These are phyloP conservation scores for Apoderus coryli DNA, from an alignment of 2,888 invertebrate genomes.

Conservation along the genomic window DNA sequence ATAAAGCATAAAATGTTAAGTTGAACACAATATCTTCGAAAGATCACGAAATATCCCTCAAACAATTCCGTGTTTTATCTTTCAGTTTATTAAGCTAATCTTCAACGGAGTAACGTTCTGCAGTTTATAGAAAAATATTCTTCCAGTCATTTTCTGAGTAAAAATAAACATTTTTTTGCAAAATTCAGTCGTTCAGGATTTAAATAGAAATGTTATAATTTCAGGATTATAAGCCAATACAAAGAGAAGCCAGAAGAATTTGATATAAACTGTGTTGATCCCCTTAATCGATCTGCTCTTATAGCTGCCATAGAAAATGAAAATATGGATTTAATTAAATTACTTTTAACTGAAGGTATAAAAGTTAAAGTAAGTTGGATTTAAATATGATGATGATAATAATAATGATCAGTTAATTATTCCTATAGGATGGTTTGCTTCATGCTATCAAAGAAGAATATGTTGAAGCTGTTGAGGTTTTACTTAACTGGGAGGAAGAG, in stretches of 20 bases:
- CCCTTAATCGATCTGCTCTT: conserved; percentile 82
- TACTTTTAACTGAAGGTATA: conserved; percentile 69
- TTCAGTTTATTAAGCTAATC: too few relatives aligned
- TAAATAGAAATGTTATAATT: conserved; percentile 8
- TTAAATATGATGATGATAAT: conserved; percentile 5
- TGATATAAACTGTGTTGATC: conserved; percentile 91
- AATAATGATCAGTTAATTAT: conserved; percentile 5
- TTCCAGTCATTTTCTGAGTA: too few relatives aligned
- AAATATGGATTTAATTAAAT: conserved; percentile 80
- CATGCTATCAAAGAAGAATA: conserved; percentile 98
- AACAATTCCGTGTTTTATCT: too few relatives aligned
- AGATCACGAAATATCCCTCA: too few relatives aligned
- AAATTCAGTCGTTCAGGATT: background rate
- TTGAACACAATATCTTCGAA: too few relatives aligned
- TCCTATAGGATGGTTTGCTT: conserved; percentile 63
- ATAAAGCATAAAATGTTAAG: too few relatives aligned
- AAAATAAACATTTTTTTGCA: too few relatives aligned
- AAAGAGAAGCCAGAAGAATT: conserved; percentile 51
- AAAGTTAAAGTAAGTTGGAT: conserved; percentile 60
- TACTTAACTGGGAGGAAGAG: conserved; percentile 80
- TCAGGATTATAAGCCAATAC: conserved; percentile 56
- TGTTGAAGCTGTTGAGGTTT: conserved; percentile 90
- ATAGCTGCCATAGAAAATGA: conserved; percentile 96
- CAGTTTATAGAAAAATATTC: too few relatives aligned
- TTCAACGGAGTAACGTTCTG: too few relatives aligned